A percentile compares a stretch with the other conserved stretches of the same genome.
Conservation (phyloP, 2,888 invertebrate genomes). For the Aspidiotus rigidus region DNA sequence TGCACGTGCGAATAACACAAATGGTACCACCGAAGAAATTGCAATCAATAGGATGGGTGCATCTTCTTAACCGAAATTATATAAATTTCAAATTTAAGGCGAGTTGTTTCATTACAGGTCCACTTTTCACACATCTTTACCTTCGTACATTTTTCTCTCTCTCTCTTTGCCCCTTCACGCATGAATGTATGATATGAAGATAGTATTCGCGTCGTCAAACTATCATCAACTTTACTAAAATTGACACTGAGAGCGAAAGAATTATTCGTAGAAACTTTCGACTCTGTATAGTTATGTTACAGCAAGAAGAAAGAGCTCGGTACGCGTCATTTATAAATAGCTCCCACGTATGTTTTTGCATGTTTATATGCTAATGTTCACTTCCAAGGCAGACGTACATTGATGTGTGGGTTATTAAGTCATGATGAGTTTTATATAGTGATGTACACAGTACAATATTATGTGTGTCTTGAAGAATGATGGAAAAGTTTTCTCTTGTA, state of each 20-base stretch:
- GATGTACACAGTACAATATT: not conserved
- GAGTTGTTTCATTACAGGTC: too few species aligned
- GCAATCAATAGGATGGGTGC: too few species aligned
- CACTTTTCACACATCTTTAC: too few species aligned
- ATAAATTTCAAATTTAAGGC: too few species aligned
- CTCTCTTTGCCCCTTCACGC: too few species aligned
- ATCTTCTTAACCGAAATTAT: too few species aligned
- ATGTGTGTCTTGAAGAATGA: not conserved
- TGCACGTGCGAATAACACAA: too few species aligned
- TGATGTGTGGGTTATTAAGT: slow-evolving; percentile 30
- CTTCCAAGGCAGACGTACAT: slow-evolving; percentile 16
- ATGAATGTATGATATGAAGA: too few species aligned
- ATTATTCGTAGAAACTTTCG: slow-evolving; percentile 11
- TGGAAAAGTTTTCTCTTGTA: not conserved
- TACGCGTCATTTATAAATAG: slow-evolving; percentile 30
- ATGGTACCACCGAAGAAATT: too few species aligned
- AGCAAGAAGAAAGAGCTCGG: slow-evolving; percentile 18
- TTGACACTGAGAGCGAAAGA: slow-evolving; percentile 10
- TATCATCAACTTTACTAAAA: not conserved
- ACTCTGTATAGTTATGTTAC: too few species aligned
- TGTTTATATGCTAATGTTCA: slow-evolving; percentile 28
- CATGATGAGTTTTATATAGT: slow-evolving; percentile 14
- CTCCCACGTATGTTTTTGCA: slow-evolving; percentile 30
- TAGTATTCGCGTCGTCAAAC: too few species aligned
- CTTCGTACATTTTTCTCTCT: too few species aligned